Conservation (phyloP, 2,113 vertebrate species). For the Campylomormyrus numenius region DNA sequence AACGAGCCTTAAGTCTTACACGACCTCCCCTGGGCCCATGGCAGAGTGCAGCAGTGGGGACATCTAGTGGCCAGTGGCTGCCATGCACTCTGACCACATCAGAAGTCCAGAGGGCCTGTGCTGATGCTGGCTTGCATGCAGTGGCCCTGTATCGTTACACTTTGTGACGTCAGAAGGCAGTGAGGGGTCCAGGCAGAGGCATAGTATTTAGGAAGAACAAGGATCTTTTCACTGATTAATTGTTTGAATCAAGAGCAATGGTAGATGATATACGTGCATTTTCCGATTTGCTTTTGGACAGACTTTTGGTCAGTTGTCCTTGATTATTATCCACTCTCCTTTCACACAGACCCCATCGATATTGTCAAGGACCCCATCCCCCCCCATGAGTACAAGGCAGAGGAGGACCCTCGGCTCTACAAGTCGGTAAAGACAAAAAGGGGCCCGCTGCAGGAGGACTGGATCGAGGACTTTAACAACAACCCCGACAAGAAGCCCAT, state of each 20-base stretch:
- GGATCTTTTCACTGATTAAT: neutral
- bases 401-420: slow-evolving; percentile 91
- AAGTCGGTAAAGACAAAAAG: slow-evolving; percentile 82
- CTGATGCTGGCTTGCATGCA: neutral
- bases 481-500: slow-evolving; percentile 72
- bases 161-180: neutral
- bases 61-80: slow-evolving; percentile 18
- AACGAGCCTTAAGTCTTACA: neutral
- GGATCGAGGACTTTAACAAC: slow-evolving; percentile 82
- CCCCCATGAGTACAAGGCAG: slow-evolving; percentile 81
- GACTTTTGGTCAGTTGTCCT: neutral
- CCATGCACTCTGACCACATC: neutral
- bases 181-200: neutral
- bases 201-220: neutral
- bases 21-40: neutral
- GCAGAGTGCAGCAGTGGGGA: neutral
- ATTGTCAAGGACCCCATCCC: slow-evolving; percentile 91
- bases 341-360: slow-evolving; percentile 77
- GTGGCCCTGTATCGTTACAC: neutral
- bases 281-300: neutral
- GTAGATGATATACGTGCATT: neutral
- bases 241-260: neutral
- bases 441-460: slow-evolving; percentile 83
- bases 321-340: slow-evolving; percentile 17
- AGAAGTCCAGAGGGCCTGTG: neutral